These are phyloP conservation scores for Ophioderma brevispina DNA, from an alignment of 35 echinoderm and acorn worm genomes.

Conservation along the genomic window DNA sequence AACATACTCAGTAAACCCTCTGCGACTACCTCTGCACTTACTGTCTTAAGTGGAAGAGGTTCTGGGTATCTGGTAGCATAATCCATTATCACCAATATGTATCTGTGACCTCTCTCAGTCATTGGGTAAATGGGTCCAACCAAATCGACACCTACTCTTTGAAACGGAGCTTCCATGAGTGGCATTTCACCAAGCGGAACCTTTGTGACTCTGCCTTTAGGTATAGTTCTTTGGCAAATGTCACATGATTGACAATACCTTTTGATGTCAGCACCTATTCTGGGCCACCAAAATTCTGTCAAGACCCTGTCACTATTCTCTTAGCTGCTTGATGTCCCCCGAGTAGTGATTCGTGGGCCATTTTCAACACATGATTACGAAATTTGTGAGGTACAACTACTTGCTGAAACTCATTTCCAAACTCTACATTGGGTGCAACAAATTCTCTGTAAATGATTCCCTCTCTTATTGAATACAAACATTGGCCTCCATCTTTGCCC, in stretches of 20 bases:
- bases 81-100: conserved; percentile 66
- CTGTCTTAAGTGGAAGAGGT: conserved; percentile 43
- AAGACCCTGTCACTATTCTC: conserved; percentile 36
- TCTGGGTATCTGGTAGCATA: conserved; percentile 85
- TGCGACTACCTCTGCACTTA: conserved; percentile 51
- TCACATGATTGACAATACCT: conserved; percentile 65
- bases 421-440: conserved; percentile 28
- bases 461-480: background rate
- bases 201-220: conserved; percentile 62
- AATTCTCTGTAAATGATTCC: conserved; percentile 46
- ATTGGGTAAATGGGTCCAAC: conserved; percentile 55
- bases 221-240: conserved; percentile 56
- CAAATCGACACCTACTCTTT: conserved; percentile 57
- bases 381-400: conserved; percentile 53
- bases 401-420: conserved; percentile 22
- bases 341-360: conserved; percentile 40
- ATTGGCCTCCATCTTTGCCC: background rate
- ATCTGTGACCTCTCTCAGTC: conserved; percentile 38
- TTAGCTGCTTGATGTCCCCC: conserved; percentile 52
- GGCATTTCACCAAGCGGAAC: conserved; percentile 70
- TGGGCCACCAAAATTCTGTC: conserved; percentile 58
- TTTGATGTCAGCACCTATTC: conserved; percentile 30
- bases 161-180: conserved; percentile 57
- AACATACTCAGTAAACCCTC: conserved; percentile 71
- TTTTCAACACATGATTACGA: conserved; percentile 22